Conservation (phyloP, 2,113 vertebrate species). For the Strix aluco region DNA sequence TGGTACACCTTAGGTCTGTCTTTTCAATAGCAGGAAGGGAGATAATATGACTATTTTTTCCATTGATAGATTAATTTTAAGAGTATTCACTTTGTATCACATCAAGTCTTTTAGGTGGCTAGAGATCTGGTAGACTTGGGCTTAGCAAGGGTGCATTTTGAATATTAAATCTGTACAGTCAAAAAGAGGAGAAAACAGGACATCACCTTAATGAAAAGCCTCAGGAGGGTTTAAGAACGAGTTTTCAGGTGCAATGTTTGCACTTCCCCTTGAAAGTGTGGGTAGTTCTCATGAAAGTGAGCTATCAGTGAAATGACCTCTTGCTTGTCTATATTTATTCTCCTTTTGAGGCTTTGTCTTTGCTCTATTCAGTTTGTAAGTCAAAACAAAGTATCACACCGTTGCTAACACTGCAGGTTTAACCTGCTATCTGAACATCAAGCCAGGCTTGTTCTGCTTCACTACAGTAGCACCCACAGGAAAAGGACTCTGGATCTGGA, state of each 20-base stretch:
- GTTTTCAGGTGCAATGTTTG: neutral
- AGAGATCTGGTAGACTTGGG: neutral
- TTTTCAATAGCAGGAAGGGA: neutral
- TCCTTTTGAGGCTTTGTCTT: constrained; percentile 4
- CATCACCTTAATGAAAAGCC: neutral
- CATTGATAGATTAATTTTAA: neutral
- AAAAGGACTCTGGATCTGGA: constrained; percentile 20
- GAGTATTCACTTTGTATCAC: neutral
- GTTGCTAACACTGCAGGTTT: constrained; percentile 62
- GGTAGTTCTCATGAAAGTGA: neutral
- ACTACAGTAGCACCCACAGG: constrained; percentile 60
- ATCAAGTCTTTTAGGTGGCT: neutral
- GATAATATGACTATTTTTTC: neutral
- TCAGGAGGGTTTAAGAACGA: neutral
- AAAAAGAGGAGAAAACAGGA: neutral
- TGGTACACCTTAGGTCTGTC: neutral
- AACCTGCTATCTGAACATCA: constrained; percentile 58
- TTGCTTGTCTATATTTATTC: neutral
- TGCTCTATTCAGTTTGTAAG: neutral
- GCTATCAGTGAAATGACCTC: constrained; percentile 39
- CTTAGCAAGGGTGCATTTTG: neutral
- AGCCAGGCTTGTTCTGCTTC: constrained; percentile 57
- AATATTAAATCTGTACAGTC: neutral
- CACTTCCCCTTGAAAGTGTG: neutral
- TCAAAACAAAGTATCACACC: constrained; percentile 49